phyloP scores from a whole-genome alignment of 2,797 vertebrate genomes.

The Amniataba percoides region DNA sequence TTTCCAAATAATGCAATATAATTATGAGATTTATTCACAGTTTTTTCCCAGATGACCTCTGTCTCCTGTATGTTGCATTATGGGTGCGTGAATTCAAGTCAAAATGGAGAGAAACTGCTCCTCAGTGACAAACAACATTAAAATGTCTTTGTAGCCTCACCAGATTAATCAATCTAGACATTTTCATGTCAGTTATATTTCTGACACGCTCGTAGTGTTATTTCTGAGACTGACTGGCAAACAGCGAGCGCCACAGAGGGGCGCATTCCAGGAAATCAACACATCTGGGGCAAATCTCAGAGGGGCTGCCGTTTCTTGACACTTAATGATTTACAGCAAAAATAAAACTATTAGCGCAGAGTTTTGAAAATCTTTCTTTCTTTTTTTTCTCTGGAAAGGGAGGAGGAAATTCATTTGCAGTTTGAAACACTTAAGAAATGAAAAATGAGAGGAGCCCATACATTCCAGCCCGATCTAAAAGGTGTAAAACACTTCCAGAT shows the following conservation, averaged over 20 bases:
- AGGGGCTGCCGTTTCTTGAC: constrained; percentile 67
- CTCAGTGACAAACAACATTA: constrained; percentile 13
- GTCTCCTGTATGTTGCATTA: neutral
- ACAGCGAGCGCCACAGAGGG: constrained; percentile 44
- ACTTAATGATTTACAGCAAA: constrained; percentile 63
- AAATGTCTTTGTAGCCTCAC: constrained; percentile 20
- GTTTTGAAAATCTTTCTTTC: constrained; percentile 29
- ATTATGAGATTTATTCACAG: neutral
- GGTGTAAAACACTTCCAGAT: constrained; percentile 89
- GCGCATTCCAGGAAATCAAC: constrained; percentile 69
- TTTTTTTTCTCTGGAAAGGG: neutral
- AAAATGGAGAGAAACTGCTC: constrained; percentile 2
- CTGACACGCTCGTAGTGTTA: constrained; percentile 59
- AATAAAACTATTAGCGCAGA: constrained; percentile 42
- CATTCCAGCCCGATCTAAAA: constrained; percentile 85
- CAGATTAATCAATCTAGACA: constrained; percentile 43
- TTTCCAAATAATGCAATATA: neutral
- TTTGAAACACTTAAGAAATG: constrained; percentile 65
- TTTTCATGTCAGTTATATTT: constrained; percentile 68
- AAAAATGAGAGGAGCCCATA: constrained; percentile 74
- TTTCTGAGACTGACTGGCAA: constrained; percentile 74
- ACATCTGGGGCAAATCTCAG: constrained; percentile 79
- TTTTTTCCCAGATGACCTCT: neutral
- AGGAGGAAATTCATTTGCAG: constrained; percentile 69
- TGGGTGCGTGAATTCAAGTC: neutral